These are phyloP conservation scores for Phalacrocorax pelagicus DNA, from an alignment of 2,113 vertebrate species.

Conservation along the genomic window DNA sequence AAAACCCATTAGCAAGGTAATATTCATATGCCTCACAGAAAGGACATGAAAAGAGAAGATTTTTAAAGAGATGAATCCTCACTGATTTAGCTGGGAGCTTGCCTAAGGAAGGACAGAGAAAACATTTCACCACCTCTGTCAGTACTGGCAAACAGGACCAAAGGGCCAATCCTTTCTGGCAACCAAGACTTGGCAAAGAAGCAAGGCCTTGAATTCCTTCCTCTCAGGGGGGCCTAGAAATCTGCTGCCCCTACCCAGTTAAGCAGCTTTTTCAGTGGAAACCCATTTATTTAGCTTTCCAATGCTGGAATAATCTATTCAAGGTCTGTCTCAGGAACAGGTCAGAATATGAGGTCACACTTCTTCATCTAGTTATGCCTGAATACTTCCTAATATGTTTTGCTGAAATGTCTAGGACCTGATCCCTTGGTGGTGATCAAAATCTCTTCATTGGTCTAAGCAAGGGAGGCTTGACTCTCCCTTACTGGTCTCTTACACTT, in stretches of 20 bases:
- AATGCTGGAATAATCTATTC: neutral
- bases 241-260: neutral
- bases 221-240: neutral
- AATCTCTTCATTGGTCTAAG: neutral
- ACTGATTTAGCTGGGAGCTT: neutral
- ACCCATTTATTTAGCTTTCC: neutral
- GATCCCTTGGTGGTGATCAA: neutral
- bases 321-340: neutral
- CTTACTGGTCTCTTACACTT: neutral
- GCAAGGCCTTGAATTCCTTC: neutral
- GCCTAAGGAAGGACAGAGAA: neutral
- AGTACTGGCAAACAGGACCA: neutral
- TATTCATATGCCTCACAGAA: constrained; percentile 23
- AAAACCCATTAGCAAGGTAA: constrained; percentile 31
- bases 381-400: neutral
- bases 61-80: neutral
- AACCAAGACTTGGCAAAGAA: neutral
- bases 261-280: neutral
- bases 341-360: neutral
- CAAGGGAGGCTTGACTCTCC: neutral
- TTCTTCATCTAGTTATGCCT: neutral
- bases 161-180: neutral
- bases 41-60: neutral
- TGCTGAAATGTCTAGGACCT: neutral
- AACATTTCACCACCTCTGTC: neutral